Evolutionary conservation across 1,140 invertebrate genomes (phyloP).

Genomic region (Zophobas morio): DNA sequence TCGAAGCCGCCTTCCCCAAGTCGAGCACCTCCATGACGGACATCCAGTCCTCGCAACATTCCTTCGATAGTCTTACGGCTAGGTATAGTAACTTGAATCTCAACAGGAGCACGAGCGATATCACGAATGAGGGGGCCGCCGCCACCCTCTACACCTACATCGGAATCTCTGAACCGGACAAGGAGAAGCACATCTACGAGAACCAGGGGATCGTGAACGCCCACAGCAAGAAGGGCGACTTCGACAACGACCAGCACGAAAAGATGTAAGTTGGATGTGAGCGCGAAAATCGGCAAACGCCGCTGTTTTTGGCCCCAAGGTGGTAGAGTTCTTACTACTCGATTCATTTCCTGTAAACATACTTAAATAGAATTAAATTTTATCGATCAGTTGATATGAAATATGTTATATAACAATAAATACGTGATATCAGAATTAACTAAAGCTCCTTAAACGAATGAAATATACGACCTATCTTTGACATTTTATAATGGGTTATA

Average conservation of each 20-base stretch:
- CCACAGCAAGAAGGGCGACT: conserved; percentile 64
- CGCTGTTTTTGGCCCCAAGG: too few species aligned
- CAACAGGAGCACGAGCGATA: conserved; percentile 63
- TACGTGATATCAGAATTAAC: too few species aligned
- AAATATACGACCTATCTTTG: too few species aligned
- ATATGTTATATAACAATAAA: too few species aligned
- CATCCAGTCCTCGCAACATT: conserved; percentile 61
- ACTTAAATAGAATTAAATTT: too few species aligned
- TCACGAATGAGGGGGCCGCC: conserved; percentile 49
- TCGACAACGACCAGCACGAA: conserved; percentile 61
- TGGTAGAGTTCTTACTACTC: too few species aligned
- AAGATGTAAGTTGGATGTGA: conserved; percentile 58
- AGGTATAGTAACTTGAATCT: conserved; percentile 55
- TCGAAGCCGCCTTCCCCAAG: conserved; percentile 61
- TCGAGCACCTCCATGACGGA: conserved; percentile 66
- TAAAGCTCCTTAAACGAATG: too few species aligned
- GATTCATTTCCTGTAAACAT: too few species aligned
- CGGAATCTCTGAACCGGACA: conserved; percentile 71
- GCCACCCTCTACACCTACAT: conserved; percentile 73
- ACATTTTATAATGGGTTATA: too few species aligned
- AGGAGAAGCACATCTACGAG: conserved; percentile 63
- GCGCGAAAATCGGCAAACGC: too few species aligned
- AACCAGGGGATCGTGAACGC: conserved; percentile 66
- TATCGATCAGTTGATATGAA: too few species aligned
- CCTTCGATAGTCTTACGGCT: conserved; percentile 47